Evolutionary conservation across 2,113 vertebrate genomes (phyloP), one percentile per base, ranked within the genome.

Genomic region (Tiliqua scincoides): DNA sequence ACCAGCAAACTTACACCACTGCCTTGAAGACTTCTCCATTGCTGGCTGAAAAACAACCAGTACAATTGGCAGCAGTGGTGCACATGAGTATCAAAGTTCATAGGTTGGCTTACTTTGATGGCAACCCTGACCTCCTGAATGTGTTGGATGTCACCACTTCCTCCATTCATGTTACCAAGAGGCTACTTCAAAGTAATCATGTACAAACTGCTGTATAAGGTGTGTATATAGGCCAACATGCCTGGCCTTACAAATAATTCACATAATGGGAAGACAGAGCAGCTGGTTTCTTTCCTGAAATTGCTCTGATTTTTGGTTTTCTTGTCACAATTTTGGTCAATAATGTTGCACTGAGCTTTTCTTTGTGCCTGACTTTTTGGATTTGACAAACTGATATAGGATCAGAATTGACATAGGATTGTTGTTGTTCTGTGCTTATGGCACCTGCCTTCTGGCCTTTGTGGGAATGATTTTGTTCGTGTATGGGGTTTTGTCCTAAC

Each of bases 81-180:
- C 95, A 91, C 91, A 78, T 43, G 90, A 85, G 88, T 93, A 88
- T 91, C 14, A 30, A 61, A 88, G 89, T 91, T 91, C 83, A 82
- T 89, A 91, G 89, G 89, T 85, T 84, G 88, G 32, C 88, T 90
- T 89, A 1, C 74, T 84, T 83, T 93, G 89, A 87, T 90, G 93
- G 87, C 82, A 92, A 91, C 92, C 92, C 89, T 87, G 91, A 91
- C 93, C 92, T 92, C 92, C 86, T 94, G 80, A 92, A 94, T 93
- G 92, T 90, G 92, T 93, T 90, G 93, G 91, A 93, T 91, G 93
- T 94, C 71, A 94, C 91, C 89, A 82, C 91, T 92, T 52, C 89
- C 79, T 87, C 91, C 89, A 86, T 92, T 89, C 67, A 89, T 87
- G 68, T 88, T 87, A 63, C 48, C 82, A 91, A 88, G 87, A 88